Evolutionary conservation across 2,113 vertebrate species (phyloP), one percentile per base, ranked within the genome.

Genomic region (Gulo gulo): DNA sequence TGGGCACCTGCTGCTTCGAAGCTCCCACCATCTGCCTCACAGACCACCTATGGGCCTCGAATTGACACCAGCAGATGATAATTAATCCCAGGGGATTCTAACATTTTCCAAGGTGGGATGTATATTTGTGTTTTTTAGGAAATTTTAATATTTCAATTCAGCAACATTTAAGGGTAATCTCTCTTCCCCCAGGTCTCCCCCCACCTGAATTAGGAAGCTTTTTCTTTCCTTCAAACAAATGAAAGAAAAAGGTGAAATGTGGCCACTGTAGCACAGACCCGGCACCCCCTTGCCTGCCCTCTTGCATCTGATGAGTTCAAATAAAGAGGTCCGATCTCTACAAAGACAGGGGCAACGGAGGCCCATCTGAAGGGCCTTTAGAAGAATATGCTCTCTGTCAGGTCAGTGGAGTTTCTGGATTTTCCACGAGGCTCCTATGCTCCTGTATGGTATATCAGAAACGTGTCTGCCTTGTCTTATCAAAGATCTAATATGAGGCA

Each of bases 1-100:
- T 0, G 0, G 26, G n/a, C 21, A 61, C 29, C 1, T 11, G 20
- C 26, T 26, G n/a, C 52, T 24, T 3, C 26, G 15, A 69, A 42
- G 63, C 55, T 34, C 31, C 23, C 42, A 29, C 15, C 24, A 24
- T 10, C 57, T 12, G 20, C 4, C 61, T 69, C 42, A 45, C n/a
- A 67, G 16, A 29, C 29, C 23, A 8, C 69, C 36, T 12, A 2
- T 5, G n/a, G 29, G 57, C 80, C 47, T 63, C 36, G 24, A n/a
- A 34, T 76, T 63, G 57, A 69, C n/a, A 10, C 85, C 65, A 29
- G 39, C 13, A 52, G 80, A 61, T 11, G 7, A 36, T 5, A 1
- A 36, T 34, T 24, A 55, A 82, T 21, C 36, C 52, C 50, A 24
- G 1, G 12, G 45, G 74, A 18, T 16, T 34, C 76, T 2, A 52